Base-by-base conservation (phyloP, 2,113 vertebrate genomes). In the Perca flavescens region DNA sequence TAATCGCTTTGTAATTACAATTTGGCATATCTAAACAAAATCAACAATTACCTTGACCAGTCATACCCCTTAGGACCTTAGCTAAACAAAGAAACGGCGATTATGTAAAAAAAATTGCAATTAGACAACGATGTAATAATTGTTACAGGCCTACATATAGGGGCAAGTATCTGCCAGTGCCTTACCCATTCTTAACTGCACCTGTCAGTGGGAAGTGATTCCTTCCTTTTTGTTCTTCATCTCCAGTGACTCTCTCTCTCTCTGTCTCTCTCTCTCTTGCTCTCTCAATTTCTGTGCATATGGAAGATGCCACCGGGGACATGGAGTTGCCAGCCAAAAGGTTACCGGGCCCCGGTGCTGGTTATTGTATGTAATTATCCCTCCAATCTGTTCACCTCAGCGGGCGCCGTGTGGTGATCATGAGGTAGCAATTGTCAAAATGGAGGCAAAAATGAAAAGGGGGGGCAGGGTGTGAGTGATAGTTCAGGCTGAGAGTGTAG, bases 381-480 rank as follows among this genome's bases (percentile, higher is more conserved):
- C 96, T 87, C 96, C 97, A 98, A 98, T 99, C 98, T 99, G 98
- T 98, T 98, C 97, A 95, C 95, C 97, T 96, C 97, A 97, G 98
- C 96, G 91, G 97, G 97, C 92, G 96, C 95, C 94, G 95, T 95
- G 96, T 96, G 94, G 96, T 96, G 96, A 97, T 98, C 97, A 97
- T 95, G 95, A 97, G 96, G 96, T 96, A 95, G 96, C 96, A 96
- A 97, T 97, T 96, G 92, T 96, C 96, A 95, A 96, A 96, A 96
- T 91, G 89, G 91, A 92, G 82, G 82, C 73, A 87, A 84, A 87
- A 86, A 88, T 88, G 83, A 77, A 86, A 82, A 79, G 74, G 66
- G 82, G 82, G 84, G 79, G 58, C 14, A 11, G 75, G 75, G 63
- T 28, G 61, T 71, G 80, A 82, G 80, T 80, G 90, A 91, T 90